These are phyloP conservation scores for Nezara viridula DNA, from an alignment of 2,888 invertebrate species.

Conservation along the genomic window DNA sequence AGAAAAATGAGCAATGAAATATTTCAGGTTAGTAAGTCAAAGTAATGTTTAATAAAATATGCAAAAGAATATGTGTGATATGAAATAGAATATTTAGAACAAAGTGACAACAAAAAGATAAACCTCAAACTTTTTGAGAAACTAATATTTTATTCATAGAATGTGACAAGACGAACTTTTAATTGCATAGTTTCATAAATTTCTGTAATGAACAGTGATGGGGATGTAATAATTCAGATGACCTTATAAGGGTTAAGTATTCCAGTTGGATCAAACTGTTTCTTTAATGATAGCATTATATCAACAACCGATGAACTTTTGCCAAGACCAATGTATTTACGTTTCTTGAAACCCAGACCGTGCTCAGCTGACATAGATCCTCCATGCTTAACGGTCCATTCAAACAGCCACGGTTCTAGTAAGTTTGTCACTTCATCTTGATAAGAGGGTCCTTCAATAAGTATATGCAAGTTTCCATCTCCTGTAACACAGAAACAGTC, in stretches of 20 bases:
- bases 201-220: neutral
- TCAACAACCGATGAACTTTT: constrained; percentile 80
- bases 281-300: constrained; percentile 87
- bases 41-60: too few relatives aligned
- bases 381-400: constrained; percentile 81
- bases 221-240: neutral
- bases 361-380: constrained; percentile 98
- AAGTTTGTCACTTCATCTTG: constrained; percentile 68
- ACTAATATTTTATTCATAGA: too few relatives aligned
- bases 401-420: constrained; percentile 88
- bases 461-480: constrained; percentile 95
- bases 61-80: too few relatives aligned
- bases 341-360: constrained; percentile 92
- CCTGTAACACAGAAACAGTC: constrained; percentile 71
- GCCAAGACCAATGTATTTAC: constrained; percentile 82
- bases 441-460: constrained; percentile 76
- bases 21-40: too few relatives aligned
- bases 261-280: constrained; percentile 90
- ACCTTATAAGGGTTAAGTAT: constrained; percentile 98
- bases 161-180: neutral
- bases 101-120: too few relatives aligned
- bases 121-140: too few relatives aligned
- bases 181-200: neutral
- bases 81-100: too few relatives aligned
- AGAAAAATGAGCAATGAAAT: too few relatives aligned